A percentile compares a stretch with the other conserved stretches of the same genome.
Evolutionary conservation across 2,888 invertebrate genomes (phyloP).

Genomic region (Acanthosepion lycidas): DNA sequence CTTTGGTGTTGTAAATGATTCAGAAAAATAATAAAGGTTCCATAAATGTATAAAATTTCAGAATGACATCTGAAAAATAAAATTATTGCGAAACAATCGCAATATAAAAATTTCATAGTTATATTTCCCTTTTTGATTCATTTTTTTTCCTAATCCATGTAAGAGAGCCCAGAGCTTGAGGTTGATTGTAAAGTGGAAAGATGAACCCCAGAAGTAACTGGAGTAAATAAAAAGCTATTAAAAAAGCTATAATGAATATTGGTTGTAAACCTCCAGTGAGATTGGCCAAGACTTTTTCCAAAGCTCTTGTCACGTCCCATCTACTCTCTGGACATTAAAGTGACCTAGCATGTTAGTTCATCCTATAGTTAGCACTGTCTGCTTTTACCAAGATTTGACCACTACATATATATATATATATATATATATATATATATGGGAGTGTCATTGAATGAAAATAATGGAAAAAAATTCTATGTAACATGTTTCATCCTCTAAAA

Average conservation of each 20-base stretch:
- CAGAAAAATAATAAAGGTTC: no score
- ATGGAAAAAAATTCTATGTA: no score
- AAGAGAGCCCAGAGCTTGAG: not conserved
- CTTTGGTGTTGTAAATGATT: no score
- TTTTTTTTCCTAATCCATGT: not conserved
- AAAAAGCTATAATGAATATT: slow-evolving; percentile 21
- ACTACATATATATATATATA: not conserved
- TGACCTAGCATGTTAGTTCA: not conserved
- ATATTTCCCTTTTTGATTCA: not conserved
- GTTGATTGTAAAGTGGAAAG: not conserved
- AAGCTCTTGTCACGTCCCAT: not conserved
- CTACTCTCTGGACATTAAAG: slow-evolving; percentile 2
- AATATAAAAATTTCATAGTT: no score
- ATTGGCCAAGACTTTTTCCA: not conserved
- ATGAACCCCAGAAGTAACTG: not conserved
- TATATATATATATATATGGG: not conserved
- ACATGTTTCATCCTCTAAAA: no score
- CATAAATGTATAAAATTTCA: no score
- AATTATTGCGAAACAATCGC: no score
- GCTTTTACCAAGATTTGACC: not conserved
- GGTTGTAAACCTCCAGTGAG: not conserved
- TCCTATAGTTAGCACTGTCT: not conserved
- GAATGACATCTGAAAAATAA: no score
- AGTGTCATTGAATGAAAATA: no score
- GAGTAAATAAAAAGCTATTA: not conserved